Conservation (phyloP, 2,888 invertebrate genomes). For the Parapristionchus giblindavisi region DNA sequence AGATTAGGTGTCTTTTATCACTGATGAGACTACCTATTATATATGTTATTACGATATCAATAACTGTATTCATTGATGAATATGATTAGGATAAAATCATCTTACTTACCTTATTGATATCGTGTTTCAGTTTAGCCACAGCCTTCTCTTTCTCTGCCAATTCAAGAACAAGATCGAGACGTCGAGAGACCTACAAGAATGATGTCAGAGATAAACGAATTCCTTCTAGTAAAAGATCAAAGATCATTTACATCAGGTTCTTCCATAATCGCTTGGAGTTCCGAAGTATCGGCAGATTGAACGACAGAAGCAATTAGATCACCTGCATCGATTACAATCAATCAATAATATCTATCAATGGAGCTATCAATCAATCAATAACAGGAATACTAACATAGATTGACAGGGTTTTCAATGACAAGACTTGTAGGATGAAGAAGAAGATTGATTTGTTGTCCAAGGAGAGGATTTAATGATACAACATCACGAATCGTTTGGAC, state of each 20-base stretch:
- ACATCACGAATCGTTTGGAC: slow-evolving; percentile 78
- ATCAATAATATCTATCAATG: too few relatives aligned
- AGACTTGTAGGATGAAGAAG: slow-evolving; percentile 95
- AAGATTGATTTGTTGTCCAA: slow-evolving; percentile 92
- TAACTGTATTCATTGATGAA: slow-evolving; percentile 10
- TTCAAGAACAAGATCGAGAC: slow-evolving; percentile 87
- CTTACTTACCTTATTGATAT: slow-evolving; percentile 79
- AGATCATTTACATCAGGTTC: slow-evolving; percentile 81
- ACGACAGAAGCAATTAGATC: slow-evolving; percentile 57
- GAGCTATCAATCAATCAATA: slow-evolving; percentile 39
- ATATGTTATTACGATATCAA: not conserved
- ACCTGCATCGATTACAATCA: too few relatives aligned
- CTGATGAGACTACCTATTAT: too few relatives aligned
- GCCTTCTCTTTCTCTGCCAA: slow-evolving; percentile 94
- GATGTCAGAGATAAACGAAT: not conserved
- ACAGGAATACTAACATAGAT: slow-evolving; percentile 82
- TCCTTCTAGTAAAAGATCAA: slow-evolving; percentile 16
- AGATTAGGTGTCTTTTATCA: too few relatives aligned
- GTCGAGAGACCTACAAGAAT: slow-evolving; percentile 83
- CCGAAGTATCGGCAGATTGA: slow-evolving; percentile 80
- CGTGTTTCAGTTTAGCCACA: slow-evolving; percentile 92
- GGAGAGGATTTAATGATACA: slow-evolving; percentile 92
- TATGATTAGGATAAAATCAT: too few relatives aligned
- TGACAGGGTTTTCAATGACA: slow-evolving; percentile 97
- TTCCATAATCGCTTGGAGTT: slow-evolving; percentile 81